Conservation (phyloP, 2,888 invertebrate species). For the Cyclophora punctaria region DNA sequence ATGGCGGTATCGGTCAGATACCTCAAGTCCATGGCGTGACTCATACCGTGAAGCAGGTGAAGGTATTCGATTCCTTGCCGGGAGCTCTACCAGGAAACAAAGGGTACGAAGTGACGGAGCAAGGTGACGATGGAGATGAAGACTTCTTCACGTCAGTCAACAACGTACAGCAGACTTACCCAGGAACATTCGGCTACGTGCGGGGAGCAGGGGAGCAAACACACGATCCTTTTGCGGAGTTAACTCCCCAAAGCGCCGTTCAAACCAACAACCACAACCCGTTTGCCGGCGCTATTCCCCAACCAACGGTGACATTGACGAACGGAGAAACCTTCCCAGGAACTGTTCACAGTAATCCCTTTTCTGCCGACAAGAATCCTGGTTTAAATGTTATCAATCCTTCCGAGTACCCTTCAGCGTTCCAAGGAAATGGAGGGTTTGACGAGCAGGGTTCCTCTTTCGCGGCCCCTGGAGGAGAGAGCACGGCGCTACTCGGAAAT, state of each 20-base stretch:
- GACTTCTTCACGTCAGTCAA: constrained; percentile 50
- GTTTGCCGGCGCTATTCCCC: constrained; percentile 34
- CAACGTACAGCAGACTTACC: constrained; percentile 46
- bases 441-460: constrained; percentile 39
- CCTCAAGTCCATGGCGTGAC: constrained; percentile 36
- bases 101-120: constrained; percentile 64
- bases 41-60: constrained; percentile 62
- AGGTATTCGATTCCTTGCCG: constrained; percentile 58
- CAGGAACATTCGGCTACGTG: constrained; percentile 48
- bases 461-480: constrained; percentile 31
- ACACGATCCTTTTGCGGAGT: constrained; percentile 40
- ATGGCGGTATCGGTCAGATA: constrained; percentile 27
- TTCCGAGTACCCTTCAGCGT: constrained; percentile 35
- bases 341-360: constrained; percentile 31
- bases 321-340: constrained; percentile 40
- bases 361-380: constrained; percentile 28
- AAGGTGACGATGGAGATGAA: constrained; percentile 53
- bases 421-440: constrained; percentile 33
- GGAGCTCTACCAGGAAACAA: constrained; percentile 39
- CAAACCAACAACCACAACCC: constrained; percentile 36
- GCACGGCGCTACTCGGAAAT: constrained; percentile 27
- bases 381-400: constrained; percentile 29
- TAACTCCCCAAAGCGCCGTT: constrained; percentile 35
- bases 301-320: constrained; percentile 34
- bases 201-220: constrained; percentile 38